Evolutionary conservation across 2,113 vertebrate genomes (phyloP), one percentile per base, ranked within the genome.

Genomic region (Typhlomys cinereus): DNA sequence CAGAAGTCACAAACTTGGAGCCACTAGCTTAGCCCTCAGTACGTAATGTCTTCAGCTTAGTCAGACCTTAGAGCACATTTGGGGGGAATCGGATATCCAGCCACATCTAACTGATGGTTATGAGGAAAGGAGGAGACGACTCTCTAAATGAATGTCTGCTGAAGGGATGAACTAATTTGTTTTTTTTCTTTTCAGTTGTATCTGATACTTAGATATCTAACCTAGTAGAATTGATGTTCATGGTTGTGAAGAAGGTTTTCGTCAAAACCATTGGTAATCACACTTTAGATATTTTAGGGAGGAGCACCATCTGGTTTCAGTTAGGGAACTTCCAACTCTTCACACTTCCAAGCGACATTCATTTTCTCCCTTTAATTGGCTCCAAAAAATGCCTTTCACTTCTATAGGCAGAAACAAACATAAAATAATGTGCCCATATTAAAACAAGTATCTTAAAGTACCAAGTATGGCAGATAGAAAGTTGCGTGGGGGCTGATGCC

Each of bases 161-260:
- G 11, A 80, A 88, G 64, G 66, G 20, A 34, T 52, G 64, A 74
- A 84, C 71, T 36, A 31, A 20, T 11, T 5, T 59, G 5, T 52
- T 64, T 67, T 52, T 64, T 67, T 57, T 57, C 66, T 90, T 87
- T 81, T 57, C 46, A 54, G 5, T 36, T 52, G 36, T 13, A 27
- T 64, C 27, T 76, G 67, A 70, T 66, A 54, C 48, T 88, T 59
- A 88, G 29, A 81, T 74, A 70, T 50, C 73, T 29, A 84, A 57
- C 36, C 46, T 44, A 71, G 71, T 52, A 18, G n/a, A 87, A 74
- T 50, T 31, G 84, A 20, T 41, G 83, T 89, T 34, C 62, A 27
- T 78, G n/a, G 25, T 66, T 84, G 80, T 73, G n/a, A 46, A 92
- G 88, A 75, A 2, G 20, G 23, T 44, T 94, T n/a, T 83, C 48